Base-by-base conservation (phyloP, 2,888 invertebrate species). In the Ophion ventricosus region DNA sequence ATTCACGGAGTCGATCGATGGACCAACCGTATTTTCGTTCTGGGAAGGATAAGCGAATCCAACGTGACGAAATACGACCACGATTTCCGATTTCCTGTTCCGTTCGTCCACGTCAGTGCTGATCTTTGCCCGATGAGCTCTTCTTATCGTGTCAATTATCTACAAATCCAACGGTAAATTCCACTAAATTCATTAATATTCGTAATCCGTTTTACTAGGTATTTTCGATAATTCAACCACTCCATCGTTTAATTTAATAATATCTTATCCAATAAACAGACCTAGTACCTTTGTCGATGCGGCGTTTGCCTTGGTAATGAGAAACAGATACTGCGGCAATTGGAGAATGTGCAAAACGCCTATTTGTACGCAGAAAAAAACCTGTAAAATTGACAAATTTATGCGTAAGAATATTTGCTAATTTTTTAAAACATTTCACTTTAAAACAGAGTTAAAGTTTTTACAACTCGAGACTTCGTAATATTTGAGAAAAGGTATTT, bases 101-200 rank as follows among this genome's bases (percentile, higher is more conserved):
- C 23, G 57, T 87, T 93, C 92, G 88, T 92, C 89, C 17, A 93
- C 91, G 76, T 94, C 93, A 40, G 57, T 40, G 17, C 11, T 54
- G 4, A 25, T 40, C 20, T 25, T 29, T 23, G n/a, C 20, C 11
- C 57, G 56, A 14, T 25, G 29, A 35, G 54, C 57, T 57, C 76
- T 17, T 29, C 57, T 66, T 25, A 57, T 67, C 76, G 40, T 67
- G 2, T 43, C 76, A 17, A 76, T 76, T 56, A 67, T 76, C 76
- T 76, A 23, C n/a, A 43, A 43, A 7, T 40, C n/a, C 17, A 56
- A 17, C 2, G 20, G n/a, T 11, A 7, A 59, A 59, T 67, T 23
- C 20, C 1, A 1, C 5, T 40, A 29, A 35, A n/a, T n/a, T 3
- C 3, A 17, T 17, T 20, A 4, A 64, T 20, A n/a, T 20, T n/a